Conservation (phyloP, 1,140 invertebrate genomes). For the Diabrotica undecimpunctata region DNA sequence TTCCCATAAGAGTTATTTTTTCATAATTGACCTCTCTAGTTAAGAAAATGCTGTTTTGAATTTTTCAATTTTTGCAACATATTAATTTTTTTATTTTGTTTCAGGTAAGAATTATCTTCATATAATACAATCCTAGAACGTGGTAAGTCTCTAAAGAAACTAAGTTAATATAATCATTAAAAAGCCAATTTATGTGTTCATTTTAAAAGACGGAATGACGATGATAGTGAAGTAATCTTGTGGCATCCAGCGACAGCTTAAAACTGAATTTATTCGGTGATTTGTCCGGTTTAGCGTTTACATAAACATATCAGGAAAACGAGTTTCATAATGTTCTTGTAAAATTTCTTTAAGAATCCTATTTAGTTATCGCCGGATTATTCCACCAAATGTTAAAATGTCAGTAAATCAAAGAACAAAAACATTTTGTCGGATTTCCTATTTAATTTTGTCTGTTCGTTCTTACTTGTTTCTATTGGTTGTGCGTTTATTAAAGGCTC, state of each 20-base stretch:
- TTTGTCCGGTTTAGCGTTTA: slow-evolving; percentile 12
- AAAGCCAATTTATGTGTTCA: neutral
- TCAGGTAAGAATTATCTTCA: neutral
- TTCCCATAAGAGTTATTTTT: too few relatives aligned
- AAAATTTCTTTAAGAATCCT: neutral
- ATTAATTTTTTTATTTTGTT: neutral
- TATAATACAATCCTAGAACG: too few relatives aligned
- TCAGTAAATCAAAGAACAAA: too few relatives aligned
- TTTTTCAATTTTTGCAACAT: neutral
- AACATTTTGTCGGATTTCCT: too few relatives aligned
- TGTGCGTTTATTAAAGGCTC: too few relatives aligned
- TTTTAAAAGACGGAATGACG: neutral
- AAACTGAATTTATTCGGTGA: slow-evolving; percentile 11
- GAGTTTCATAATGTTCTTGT: neutral
- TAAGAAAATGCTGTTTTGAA: too few relatives aligned
- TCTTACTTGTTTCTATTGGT: too few relatives aligned
- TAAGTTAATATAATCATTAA: neutral
- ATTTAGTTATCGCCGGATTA: neutral
- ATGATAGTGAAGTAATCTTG: neutral
- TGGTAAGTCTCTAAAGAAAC: too few relatives aligned
- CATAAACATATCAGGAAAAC: slow-evolving; percentile 13
- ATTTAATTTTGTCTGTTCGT: too few relatives aligned
- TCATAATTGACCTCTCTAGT: too few relatives aligned
- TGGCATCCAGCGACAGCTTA: slow-evolving; percentile 5
- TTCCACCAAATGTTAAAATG: too few relatives aligned